Conservation (phyloP, 2,888 invertebrate species). For the Leucophora obtusa region DNA sequence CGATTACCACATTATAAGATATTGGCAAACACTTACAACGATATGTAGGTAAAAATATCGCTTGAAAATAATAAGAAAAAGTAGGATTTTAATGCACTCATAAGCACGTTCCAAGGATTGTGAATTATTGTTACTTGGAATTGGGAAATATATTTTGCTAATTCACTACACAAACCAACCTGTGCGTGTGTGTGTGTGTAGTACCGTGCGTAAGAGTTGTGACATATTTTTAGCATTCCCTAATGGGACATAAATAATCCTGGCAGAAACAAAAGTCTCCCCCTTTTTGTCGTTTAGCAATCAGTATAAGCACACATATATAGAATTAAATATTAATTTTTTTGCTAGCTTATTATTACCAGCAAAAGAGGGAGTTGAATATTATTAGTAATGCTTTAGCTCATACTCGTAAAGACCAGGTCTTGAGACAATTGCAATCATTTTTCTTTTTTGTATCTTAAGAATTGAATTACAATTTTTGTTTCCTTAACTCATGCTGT, state of each 20-base stretch:
- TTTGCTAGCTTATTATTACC: slow-evolving; percentile 20
- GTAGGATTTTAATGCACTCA: slow-evolving; percentile 60
- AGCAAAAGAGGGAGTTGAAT: slow-evolving; percentile 18
- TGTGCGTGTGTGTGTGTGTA: slow-evolving; percentile 34
- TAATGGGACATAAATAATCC: slow-evolving; percentile 75
- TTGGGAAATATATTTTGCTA: slow-evolving; percentile 47
- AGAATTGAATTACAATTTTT: slow-evolving; percentile 28
- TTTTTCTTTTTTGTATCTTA: background rate
- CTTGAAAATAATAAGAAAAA: background rate
- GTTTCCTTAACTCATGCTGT: background rate
- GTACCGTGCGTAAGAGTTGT: slow-evolving; percentile 66
- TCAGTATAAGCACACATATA: slow-evolving; percentile 39
- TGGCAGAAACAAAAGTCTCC: slow-evolving; percentile 27
- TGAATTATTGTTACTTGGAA: slow-evolving; percentile 58
- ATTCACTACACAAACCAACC: slow-evolving; percentile 44
- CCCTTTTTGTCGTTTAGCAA: slow-evolving; percentile 32
- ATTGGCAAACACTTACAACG: slow-evolving; percentile 55
- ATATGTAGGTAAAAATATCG: slow-evolving; percentile 10
- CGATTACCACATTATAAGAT: slow-evolving; percentile 77
- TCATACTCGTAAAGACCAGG: slow-evolving; percentile 22
- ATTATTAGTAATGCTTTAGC: slow-evolving; percentile 23
- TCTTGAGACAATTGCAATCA: slow-evolving; percentile 17
- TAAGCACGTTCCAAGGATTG: slow-evolving; percentile 61
- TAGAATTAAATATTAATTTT: slow-evolving; percentile 59
- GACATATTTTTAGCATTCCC: slow-evolving; percentile 75